Percentiles rank a stretch among this genome's conserved stretches.
phyloP scores from a whole-genome alignment of 1,140 invertebrate genomes.

The Drosophila equinoxialis region DNA sequence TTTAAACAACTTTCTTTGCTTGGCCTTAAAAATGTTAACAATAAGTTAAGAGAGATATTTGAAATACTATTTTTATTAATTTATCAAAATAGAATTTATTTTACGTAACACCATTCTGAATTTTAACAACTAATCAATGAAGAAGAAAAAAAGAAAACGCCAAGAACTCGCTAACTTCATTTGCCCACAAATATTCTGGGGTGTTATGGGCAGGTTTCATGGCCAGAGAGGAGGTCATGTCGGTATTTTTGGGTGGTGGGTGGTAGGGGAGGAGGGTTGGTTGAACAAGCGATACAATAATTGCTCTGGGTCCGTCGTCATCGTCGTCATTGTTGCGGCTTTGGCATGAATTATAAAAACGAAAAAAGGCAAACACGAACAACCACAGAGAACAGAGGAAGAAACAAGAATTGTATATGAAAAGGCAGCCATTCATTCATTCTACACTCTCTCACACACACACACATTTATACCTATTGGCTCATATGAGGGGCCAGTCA shows the following conservation, averaged over 20 bases:
- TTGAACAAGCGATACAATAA: slow-evolving; percentile 77
- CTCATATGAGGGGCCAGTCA: slow-evolving; percentile 42
- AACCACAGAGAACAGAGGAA: slow-evolving; percentile 24
- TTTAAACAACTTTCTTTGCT: too few relatives aligned
- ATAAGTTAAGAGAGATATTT: too few relatives aligned
- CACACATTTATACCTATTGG: neutral
- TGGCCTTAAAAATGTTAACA: too few relatives aligned
- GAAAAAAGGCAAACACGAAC: slow-evolving; percentile 42
- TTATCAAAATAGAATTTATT: neutral
- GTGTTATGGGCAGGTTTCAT: slow-evolving; percentile 33
- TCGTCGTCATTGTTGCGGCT: slow-evolving; percentile 71
- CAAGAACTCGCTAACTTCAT: slow-evolving; percentile 1
- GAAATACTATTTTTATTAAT: too few relatives aligned
- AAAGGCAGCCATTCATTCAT: slow-evolving; percentile 64
- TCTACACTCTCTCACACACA: slow-evolving; percentile 22
- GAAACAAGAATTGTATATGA: slow-evolving; percentile 58
- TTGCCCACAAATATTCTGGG: neutral
- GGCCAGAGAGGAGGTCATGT: slow-evolving; percentile 13
- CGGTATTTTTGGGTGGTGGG: slow-evolving; percentile 10
- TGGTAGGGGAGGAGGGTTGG: neutral
- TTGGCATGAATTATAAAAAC: slow-evolving; percentile 63
- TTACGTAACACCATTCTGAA: neutral
- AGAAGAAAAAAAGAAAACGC: neutral
- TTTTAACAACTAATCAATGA: neutral
- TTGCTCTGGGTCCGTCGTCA: slow-evolving; percentile 68